Conservation (phyloP, 2,113 vertebrate genomes). For the Notothenia coriiceps region DNA sequence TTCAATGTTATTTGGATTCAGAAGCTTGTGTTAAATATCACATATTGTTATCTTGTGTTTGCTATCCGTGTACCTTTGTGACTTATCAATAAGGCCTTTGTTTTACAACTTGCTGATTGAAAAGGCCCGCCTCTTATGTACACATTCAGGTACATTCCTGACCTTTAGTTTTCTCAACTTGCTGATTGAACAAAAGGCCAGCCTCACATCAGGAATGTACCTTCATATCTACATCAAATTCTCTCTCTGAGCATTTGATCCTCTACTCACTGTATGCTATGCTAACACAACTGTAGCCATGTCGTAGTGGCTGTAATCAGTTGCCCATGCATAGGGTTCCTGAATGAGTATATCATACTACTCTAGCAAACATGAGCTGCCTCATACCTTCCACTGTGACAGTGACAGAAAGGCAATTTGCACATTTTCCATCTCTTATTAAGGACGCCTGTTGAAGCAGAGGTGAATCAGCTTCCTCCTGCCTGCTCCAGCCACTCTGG, state of each 20-base stretch:
- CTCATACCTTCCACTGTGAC: conserved; percentile 20
- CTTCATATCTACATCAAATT: too few relatives aligned
- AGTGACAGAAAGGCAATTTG: conserved; percentile 51
- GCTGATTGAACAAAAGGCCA: neutral
- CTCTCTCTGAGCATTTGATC: neutral
- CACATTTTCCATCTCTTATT: conserved; percentile 40
- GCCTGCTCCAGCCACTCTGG: conserved; percentile 50
- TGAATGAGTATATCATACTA: neutral
- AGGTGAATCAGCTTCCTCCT: conserved; percentile 31
- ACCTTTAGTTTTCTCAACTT: neutral
- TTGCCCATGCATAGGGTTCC: neutral
- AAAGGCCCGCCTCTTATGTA: neutral
- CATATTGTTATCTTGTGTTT: neutral
- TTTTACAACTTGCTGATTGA: neutral
- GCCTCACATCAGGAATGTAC: neutral
- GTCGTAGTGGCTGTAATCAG: conserved; percentile 7
- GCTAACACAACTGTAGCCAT: neutral
- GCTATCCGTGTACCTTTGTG: neutral
- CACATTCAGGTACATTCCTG: too few relatives aligned
- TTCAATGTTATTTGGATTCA: too few relatives aligned
- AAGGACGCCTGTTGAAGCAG: conserved; percentile 31
- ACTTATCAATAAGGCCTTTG: neutral
- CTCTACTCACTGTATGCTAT: too few relatives aligned
- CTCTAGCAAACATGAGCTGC: conserved; percentile 11
- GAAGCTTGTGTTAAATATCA: too few relatives aligned